phyloP scores from a whole-genome alignment of 2,888 invertebrate species.

The Eupithecia pulchellata region DNA sequence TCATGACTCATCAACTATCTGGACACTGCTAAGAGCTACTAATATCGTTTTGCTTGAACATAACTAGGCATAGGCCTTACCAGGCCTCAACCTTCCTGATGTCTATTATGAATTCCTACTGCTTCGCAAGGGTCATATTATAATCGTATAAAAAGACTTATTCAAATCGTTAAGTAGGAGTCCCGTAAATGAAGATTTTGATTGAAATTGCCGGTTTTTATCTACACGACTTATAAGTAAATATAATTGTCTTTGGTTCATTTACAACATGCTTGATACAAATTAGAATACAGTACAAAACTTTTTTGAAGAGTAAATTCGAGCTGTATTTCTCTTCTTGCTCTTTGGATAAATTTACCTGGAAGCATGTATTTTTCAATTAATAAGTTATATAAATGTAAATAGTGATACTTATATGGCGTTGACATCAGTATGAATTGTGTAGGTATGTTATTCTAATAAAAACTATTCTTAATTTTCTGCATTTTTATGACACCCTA shows the following conservation, averaged over 20 bases:
- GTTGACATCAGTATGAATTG: conserved; percentile 29
- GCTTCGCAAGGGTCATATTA: too few relatives aligned
- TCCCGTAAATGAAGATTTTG: too few relatives aligned
- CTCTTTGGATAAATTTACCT: background rate
- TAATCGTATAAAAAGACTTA: too few relatives aligned
- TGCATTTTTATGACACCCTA: background rate
- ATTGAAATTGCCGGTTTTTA: too few relatives aligned
- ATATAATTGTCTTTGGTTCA: background rate
- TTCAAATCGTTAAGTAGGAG: too few relatives aligned
- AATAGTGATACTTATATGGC: conserved; percentile 11
- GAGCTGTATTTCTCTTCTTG: background rate
- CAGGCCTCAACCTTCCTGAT: too few relatives aligned
- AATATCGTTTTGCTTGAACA: too few relatives aligned
- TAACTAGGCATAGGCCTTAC: too few relatives aligned
- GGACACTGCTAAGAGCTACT: too few relatives aligned
- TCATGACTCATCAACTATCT: too few relatives aligned
- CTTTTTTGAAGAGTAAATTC: background rate
- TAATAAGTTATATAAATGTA: conserved; percentile 24
- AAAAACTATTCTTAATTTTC: background rate
- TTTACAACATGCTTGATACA: background rate
- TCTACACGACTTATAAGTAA: too few relatives aligned
- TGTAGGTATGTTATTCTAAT: conserved; percentile 33
- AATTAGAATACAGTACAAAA: background rate
- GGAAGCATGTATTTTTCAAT: background rate
- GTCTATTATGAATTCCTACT: too few relatives aligned